Evolutionary conservation across 2,797 vertebrate genomes (phyloP), one percentile per base, ranked within the genome.

Genomic region (Semaprochilodus insignis): DNA sequence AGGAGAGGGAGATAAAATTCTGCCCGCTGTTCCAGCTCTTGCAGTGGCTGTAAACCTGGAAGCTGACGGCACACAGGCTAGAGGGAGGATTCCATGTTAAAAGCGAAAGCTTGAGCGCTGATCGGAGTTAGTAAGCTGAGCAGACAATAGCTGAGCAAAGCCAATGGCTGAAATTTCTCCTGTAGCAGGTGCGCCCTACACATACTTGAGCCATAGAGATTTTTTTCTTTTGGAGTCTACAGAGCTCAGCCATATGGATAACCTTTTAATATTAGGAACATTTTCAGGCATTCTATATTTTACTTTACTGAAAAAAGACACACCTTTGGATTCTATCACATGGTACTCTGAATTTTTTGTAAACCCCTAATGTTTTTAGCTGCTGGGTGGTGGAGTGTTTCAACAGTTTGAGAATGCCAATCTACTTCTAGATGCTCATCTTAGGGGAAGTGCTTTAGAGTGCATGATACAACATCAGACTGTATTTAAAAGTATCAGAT

Each of bases 1-100:
- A 62, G 16, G 59, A 31, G 51, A 71, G 44, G 72, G 59, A 80
- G 60, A 80, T 23, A 19, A 84, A 86, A 80, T 65, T 72, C 71
- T 62, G 75, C 76, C 44, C 77, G 62, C 80, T 66, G 34, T 44
- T 54, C 27, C 21, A 25, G 62, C 34, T 27, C 25, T 69, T 36
- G 19, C 34, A 31, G 14, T 59, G 25, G 48, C 71, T 31, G 52
- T 25, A 55, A 75, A 59, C 72, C 74, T 25, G 23, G 65, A 76
- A 77, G 51, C 59, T 16, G 11, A 34, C 7, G 59, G 34, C 40
- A 17, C 51, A 71, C 10, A 75, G 55, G 17, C 27, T 17, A 16
- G 27, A 36, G 17, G 25, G 48, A 34, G 21, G 36, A 60, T 4
- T 15, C 16, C 0, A 4, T 23, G 77, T 80, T 81, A 83, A 59